A percentile compares a stretch with the other conserved stretches of the same genome.
Conservation (phyloP, 2,797 vertebrate genomes). For the Borostomias antarcticus region DNA sequence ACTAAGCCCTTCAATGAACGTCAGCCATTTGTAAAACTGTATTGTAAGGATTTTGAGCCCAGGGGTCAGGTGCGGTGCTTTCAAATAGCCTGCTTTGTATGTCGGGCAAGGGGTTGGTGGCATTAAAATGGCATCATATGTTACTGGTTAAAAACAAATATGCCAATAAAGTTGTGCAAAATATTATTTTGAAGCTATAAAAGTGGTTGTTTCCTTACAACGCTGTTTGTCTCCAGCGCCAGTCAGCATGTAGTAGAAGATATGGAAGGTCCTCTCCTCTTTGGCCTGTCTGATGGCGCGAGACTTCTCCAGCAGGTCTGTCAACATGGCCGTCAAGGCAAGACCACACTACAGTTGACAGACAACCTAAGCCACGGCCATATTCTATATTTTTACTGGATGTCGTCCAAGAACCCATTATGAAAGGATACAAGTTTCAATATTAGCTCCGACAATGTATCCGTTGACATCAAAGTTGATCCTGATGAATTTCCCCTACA, state of each 20-base stretch:
- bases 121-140: too few species aligned
- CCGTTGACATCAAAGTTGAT: constrained; percentile 90
- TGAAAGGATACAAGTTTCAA: constrained; percentile 96
- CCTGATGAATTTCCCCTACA: constrained; percentile 81
- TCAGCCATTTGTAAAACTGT: too few species aligned
- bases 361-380: too few species aligned
- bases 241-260: constrained; percentile 85
- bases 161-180: not conserved
- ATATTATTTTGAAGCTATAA: too few species aligned
- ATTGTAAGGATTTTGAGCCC: too few species aligned
- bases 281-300: constrained; percentile 87
- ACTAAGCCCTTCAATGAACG: too few species aligned
- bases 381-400: too few species aligned
- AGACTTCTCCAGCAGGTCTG: constrained; percentile 88
- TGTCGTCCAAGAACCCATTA: not conserved
- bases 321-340: constrained; percentile 23
- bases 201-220: constrained; percentile 64
- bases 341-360: too few species aligned
- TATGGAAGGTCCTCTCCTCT: constrained; percentile 85
- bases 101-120: too few species aligned
- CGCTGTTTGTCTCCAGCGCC: constrained; percentile 84
- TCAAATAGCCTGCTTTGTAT: too few species aligned
- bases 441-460: constrained; percentile 98
- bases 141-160: not conserved
- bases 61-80: too few species aligned